Evolutionary conservation across 2,888 invertebrate species (phyloP), one percentile per base, ranked within the genome.

Genomic region (Melitaea athalia): DNA sequence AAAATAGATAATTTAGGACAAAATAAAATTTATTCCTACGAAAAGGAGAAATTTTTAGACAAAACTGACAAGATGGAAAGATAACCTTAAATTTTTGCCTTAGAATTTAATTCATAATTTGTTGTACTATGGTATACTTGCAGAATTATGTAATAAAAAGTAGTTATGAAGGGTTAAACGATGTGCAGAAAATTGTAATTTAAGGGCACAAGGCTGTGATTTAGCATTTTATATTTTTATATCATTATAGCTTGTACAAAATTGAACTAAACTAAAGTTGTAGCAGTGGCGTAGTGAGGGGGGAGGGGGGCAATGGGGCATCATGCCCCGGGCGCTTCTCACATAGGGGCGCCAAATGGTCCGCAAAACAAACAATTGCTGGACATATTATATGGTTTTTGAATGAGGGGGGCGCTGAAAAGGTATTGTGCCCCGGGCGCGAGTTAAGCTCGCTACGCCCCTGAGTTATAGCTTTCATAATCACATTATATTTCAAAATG

Each of bases 31-130:
- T 80, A 87, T 45, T 70, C 78, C 0, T 89, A 86, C 55, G 90
- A 92, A 75, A 87, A 83, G 64, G 89, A 90, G 68, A 72, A 75
- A 0, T 89, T 90, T 79, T 72, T 90, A 62, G 86, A 84, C 67
- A 72, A 74, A 50, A 64, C 76, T 70, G 69, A 49, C 6, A 14
- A 49, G n/a, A 4, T 61, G 8, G 45, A 65, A 14, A 53, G 61
- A 47, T 71, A 57, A 50, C 6, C n/a, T 15, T 14, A 53, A 38
- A n/a, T n/a, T 6, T 14, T 14, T 49, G 59, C n/a, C 33, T 17
- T 17, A 50, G 1, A 50, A 2, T 1, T 50, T 6, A 50, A 17
- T 17, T 43, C 8, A 43, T 43, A 45, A 10, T 10, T 14, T 45
- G 4, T 11, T 45, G 3, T 11, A 6, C 11, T 11, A 5, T 1